Evolutionary conservation across 2,888 invertebrate species (phyloP), one percentile per base, ranked within the genome.

Genomic region (Microplitis manilae): DNA sequence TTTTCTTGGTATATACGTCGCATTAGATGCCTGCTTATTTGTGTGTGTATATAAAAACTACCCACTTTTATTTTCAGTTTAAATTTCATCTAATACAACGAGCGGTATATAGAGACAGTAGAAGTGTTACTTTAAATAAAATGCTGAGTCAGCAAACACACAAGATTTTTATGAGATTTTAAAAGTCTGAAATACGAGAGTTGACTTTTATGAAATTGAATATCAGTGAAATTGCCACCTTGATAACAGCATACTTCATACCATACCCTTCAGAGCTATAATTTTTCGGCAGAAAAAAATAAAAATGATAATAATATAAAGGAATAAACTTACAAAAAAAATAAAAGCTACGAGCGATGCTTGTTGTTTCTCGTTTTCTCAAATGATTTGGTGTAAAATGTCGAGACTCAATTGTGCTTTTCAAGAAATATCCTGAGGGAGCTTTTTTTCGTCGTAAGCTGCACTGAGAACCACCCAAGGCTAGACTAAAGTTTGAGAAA

Each of bases 11-110:
- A 50, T 50, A 50, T 4, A 30, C 30, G 30, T 30, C 20, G 39
- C n/a, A 40, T 38, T 60, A 70, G 38, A 13, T 30, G 30, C 30
- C 30, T 30, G 30, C 30, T 30, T 30, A 50, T 50, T 2, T 50
- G 50, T 13, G 50, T 50, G 50, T 50, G 50, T 50, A 50, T 50
- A 50, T 50, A 50, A 50, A 50, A 50, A 50, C 50, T 50, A 50
- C 50, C 15, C 40, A 73, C 65, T 73, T 41, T 41, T 65, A 40
- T 64, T 41, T 41, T 39, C 64, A 30, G 30, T 65, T 65, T 65
- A 65, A 65, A 65, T 30, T 65, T 65, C 65, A 65, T 65, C 38
- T 38, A 50, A 50, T 50, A 50, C 50, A 50, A 8, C 50, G 13
- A 50, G 5, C 50, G 4, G 8, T 50, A 50, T 50, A 50, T 8